Evolutionary conservation across 2,888 invertebrate species (phyloP).

Genomic region (Metellina segmentata): DNA sequence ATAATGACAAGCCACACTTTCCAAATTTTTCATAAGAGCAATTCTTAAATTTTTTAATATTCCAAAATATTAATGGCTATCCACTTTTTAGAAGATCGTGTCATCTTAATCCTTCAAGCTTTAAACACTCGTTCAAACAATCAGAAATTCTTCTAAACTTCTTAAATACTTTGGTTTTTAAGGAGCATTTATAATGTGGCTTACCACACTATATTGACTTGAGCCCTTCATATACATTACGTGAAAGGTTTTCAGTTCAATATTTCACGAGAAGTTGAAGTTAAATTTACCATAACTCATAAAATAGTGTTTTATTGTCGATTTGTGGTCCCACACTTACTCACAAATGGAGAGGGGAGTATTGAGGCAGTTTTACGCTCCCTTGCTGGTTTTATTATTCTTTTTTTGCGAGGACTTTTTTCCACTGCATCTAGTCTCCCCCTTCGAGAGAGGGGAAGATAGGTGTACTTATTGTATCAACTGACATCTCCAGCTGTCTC

Average conservation of each 20-base stretch:
- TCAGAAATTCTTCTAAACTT: no score
- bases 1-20: no score
- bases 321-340: neutral
- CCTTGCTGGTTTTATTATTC: constrained; percentile 15
- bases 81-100: no score
- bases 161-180: no score
- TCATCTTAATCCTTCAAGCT: no score
- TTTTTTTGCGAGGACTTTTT: constrained; percentile 22
- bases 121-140: no score
- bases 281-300: neutral
- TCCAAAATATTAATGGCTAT: no score
- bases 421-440: neutral
- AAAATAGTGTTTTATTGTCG: neutral
- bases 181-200: no score
- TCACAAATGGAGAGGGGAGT: neutral
- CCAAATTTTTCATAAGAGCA: no score
- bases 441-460: constrained; percentile 14
- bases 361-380: constrained; percentile 8
- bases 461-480: constrained; percentile 65
- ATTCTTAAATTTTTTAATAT: no score
- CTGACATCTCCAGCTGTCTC: constrained; percentile 73
- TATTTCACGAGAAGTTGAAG: neutral
- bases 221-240: neutral
- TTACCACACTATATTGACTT: no score
- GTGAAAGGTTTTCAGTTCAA: neutral